phyloP scores from a whole-genome alignment of 2,888 invertebrate species.

The Stegana nigrithorax region DNA sequence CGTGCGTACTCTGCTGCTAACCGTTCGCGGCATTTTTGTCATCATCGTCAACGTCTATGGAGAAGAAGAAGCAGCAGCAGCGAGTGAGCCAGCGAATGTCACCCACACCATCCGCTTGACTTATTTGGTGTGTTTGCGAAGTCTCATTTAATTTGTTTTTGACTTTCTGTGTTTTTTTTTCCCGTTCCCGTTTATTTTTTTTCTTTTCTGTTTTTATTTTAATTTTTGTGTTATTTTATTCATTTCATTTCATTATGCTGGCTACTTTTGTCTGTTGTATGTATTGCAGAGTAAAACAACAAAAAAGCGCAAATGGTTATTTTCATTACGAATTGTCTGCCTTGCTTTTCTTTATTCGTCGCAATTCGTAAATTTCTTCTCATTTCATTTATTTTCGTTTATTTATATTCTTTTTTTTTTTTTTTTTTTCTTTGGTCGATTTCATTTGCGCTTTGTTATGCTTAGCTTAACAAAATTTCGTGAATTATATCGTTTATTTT shows the following conservation, averaged over 20 bases:
- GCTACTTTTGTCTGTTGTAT: too few relatives aligned
- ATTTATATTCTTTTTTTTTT: not conserved
- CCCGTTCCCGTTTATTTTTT: not conserved
- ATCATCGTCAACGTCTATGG: not conserved
- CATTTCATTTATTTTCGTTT: not conserved
- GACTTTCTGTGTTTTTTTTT: too few relatives aligned
- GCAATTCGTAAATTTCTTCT: not conserved
- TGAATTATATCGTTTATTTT: not conserved
- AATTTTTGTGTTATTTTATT: too few relatives aligned
- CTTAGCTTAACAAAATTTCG: not conserved
- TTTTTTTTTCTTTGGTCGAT: not conserved
- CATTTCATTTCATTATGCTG: too few relatives aligned
- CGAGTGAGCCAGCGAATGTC: not conserved
- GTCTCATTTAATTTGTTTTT: too few relatives aligned
- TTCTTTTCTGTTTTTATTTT: not conserved
- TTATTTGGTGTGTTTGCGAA: too few relatives aligned
- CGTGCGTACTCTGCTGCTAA: not conserved
- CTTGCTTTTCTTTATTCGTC: too few relatives aligned
- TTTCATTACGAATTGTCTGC: too few relatives aligned
- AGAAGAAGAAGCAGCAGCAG: not conserved
- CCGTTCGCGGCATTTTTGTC: not conserved
- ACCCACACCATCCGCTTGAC: not conserved
- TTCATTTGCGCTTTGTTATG: not conserved
- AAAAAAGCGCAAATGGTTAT: too few relatives aligned
- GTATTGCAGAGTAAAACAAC: too few relatives aligned